Conservation (phyloP, 2,888 invertebrate genomes). For the Leucophora obtusa region DNA sequence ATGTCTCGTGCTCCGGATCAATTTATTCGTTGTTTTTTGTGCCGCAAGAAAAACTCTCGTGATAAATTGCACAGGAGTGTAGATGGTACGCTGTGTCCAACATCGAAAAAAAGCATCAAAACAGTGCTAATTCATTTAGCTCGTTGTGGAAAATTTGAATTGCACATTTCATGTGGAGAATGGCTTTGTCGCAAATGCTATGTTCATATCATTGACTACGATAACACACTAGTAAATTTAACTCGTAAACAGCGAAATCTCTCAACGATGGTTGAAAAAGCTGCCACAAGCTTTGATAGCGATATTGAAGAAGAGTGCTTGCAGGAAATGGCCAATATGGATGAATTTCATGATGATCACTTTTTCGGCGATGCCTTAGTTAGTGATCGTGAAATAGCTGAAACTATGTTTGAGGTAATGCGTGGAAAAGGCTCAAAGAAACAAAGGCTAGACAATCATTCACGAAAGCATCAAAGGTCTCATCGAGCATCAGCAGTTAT, state of each 20-base stretch:
- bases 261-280: conserved; percentile 66
- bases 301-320: conserved; percentile 66
- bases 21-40: conserved; percentile 63
- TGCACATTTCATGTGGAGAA: conserved; percentile 57
- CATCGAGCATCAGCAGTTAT: neutral
- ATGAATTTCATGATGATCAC: conserved; percentile 63
- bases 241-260: conserved; percentile 61
- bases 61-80: conserved; percentile 47
- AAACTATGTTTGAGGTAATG: conserved; percentile 65
- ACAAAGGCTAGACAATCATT: conserved; percentile 2
- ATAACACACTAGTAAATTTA: conserved; percentile 57
- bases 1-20: conserved; percentile 31
- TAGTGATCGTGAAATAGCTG: conserved; percentile 65
- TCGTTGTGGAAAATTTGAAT: conserved; percentile 57
- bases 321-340: conserved; percentile 63
- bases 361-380: conserved; percentile 64
- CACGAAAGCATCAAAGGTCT: neutral
- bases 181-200: conserved; percentile 62
- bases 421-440: conserved; percentile 1
- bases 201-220: conserved; percentile 62
- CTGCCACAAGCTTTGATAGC: conserved; percentile 60
- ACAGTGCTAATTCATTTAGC: conserved; percentile 64
- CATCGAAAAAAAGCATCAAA: conserved; percentile 62
- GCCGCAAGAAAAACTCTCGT: conserved; percentile 57
- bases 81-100: conserved; percentile 55